Base-by-base conservation (phyloP, 2,888 invertebrate species). In the Lasioglossum morio region DNA sequence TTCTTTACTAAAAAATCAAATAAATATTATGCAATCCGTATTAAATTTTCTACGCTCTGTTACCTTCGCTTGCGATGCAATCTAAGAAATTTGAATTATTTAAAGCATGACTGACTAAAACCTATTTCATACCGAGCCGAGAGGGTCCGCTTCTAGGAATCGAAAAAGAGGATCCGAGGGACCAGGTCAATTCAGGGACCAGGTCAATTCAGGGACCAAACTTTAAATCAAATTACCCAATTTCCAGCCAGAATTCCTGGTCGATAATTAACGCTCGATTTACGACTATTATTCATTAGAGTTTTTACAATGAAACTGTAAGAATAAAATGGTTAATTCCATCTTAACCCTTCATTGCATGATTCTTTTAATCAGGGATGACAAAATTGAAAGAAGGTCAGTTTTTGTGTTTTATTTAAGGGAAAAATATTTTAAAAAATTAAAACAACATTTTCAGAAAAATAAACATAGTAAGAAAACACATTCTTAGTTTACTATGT, bases 221-320 rank as follows among this genome's bases (percentile, higher is more conserved):
- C 43, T 72, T 73, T 63, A 72, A 85, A 79, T 79, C 72, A 57
- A 72, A 82, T 74, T 70, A 30, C 37, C 43, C 23, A 60, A 79
- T 85, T 77, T 79, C 72, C 60, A 30, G 48, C 34, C 4, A 48
- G 72, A 79, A 81, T 66, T 74, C 43, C 69, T 8, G 4, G 7
- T 8, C 19, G 19, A 46, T 60, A 48, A 77, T 79, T 66, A 73
- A 79, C 23, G 53, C 8, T 10, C 57, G 14, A 19, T 8, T 4
- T n/a, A 46, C 23, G 4, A 5, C 14, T 12, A 70, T n/a, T n/a
- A 8, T 63, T 23, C 23, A 8, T 19, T 23, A 23, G 0, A 10
- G 23, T 23, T 23, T 48, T 48, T 19, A 48, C 53, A 23, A 23
- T 8, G 23, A 23, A n/a, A 12, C n/a, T 57, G n/a, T 12, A 12